Percentiles rank a stretch among this genome's conserved stretches.
These are phyloP conservation scores for Periophthalmodon schlosseri DNA, from an alignment of 2,113 vertebrate genomes.

Conservation along the genomic window DNA sequence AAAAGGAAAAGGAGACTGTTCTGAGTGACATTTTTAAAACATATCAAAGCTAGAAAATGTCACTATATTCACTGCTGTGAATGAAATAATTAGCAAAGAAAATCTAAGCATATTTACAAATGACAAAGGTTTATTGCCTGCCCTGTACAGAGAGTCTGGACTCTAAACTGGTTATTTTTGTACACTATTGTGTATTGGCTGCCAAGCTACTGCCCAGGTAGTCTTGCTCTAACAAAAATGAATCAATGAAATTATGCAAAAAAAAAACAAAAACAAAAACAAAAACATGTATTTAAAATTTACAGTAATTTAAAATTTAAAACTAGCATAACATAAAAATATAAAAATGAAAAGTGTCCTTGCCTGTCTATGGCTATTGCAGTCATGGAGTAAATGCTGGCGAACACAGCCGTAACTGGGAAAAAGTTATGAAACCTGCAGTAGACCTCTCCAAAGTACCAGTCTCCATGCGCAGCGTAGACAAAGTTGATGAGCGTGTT, in stretches of 20 bases:
- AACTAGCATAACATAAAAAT: neutral
- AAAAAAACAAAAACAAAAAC: no score
- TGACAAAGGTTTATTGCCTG: neutral
- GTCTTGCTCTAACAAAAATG: no score
- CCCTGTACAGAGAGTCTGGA: neutral
- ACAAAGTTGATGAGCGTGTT: constrained; percentile 95
- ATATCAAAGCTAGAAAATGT: no score
- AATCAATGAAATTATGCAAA: no score
- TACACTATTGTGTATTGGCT: no score
- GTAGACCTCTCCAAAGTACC: constrained; percentile 95
- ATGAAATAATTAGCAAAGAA: neutral
- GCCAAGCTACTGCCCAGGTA: no score
- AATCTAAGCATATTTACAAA: neutral
- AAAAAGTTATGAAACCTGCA: constrained; percentile 98
- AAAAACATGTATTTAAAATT: neutral
- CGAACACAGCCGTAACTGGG: constrained; percentile 92
- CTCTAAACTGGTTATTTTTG: no score
- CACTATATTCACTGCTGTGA: no score
- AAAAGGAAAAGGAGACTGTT: no score
- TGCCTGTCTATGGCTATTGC: constrained; percentile 93
- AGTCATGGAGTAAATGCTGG: constrained; percentile 98
- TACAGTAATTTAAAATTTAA: neutral
- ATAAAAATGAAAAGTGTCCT: neutral
- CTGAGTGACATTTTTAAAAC: no score
- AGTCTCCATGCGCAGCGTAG: constrained; percentile 89